Evolutionary conservation across 2,113 vertebrate genomes (phyloP).

Genomic region (Dromiciops gliroides): DNA sequence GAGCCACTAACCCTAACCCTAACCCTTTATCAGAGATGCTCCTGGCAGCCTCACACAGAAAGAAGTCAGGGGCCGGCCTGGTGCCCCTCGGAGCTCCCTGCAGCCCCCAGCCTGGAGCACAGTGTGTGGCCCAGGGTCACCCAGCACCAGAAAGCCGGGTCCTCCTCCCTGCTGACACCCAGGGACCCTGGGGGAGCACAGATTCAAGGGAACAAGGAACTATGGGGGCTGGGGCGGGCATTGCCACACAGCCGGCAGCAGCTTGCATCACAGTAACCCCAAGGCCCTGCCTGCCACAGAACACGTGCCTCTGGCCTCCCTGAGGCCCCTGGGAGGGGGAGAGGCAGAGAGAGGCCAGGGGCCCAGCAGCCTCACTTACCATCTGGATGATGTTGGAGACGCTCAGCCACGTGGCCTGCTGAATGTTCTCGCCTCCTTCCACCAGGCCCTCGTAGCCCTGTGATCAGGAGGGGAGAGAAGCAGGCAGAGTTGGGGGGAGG

Average conservation of each 20-base stretch:
- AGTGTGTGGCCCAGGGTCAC: background rate
- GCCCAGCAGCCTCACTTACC: slow-evolving; percentile 86
- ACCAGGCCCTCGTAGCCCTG: slow-evolving; percentile 97
- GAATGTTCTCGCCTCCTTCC: slow-evolving; percentile 95
- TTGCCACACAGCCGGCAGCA: no score
- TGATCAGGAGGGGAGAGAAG: rapidly evolving
- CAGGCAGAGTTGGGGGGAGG: background rate
- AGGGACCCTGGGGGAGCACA: background rate
- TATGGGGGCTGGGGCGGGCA: background rate
- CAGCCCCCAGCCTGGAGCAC: background rate
- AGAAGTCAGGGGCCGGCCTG: no score
- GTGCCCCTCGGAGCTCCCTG: background rate
- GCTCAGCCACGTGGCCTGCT: slow-evolving; percentile 94
- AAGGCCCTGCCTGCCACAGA: background rate
- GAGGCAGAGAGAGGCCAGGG: no score
- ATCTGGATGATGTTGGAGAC: slow-evolving; percentile 97
- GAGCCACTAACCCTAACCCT: no score
- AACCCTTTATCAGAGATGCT: background rate
- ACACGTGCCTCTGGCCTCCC: background rate
- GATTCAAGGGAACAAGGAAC: no score
- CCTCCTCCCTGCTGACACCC: background rate
- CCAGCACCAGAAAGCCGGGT: background rate
- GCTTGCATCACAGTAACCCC: background rate
- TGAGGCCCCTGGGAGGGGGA: background rate
- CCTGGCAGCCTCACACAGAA: background rate